phyloP scores from a whole-genome alignment of 2,797 vertebrate genomes.

The Hoplostethus mediterraneus region DNA sequence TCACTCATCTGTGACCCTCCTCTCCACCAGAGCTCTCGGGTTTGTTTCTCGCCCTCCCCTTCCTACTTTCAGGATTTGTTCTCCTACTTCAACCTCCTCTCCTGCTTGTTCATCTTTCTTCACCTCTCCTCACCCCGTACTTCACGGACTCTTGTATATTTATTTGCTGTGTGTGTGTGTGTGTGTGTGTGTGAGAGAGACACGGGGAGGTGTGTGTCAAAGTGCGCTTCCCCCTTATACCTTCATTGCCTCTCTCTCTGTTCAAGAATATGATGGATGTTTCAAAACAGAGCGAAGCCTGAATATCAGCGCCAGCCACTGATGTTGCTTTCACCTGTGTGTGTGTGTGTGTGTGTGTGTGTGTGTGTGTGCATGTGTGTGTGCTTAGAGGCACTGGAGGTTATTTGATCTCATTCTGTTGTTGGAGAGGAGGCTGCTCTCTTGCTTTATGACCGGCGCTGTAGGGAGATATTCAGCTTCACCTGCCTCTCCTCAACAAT shows the following conservation, averaged over 20 bases:
- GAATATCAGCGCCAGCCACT: conserved; percentile 60
- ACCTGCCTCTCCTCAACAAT: conserved; percentile 74
- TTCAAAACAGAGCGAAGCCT: conserved; percentile 64
- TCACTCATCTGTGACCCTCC: conserved; percentile 55
- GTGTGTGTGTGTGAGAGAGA: conserved; percentile 33
- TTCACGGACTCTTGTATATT: conserved; percentile 39
- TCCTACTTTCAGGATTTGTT: conserved; percentile 36
- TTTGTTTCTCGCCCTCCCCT: conserved; percentile 23
- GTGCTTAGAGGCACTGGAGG: conserved; percentile 63
- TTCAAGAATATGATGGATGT: conserved; percentile 69
- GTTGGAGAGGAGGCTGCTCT: conserved; percentile 72
- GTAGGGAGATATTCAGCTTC: conserved; percentile 77
- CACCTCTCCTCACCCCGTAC: conserved; percentile 47
- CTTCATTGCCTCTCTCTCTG: conserved; percentile 53
- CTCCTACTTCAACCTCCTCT: conserved; percentile 35
- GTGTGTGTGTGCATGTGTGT: conserved; percentile 16
- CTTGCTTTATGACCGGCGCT: conserved; percentile 74
- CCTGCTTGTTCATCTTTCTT: conserved; percentile 55
- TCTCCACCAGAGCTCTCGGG: conserved; percentile 26
- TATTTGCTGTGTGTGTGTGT: conserved; percentile 17
- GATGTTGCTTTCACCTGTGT: conserved; percentile 59
- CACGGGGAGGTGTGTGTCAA: conserved; percentile 27
- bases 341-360: conserved; percentile 13
- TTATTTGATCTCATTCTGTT: conserved; percentile 79
- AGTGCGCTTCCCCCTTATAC: conserved; percentile 45